Evolutionary conservation across 2,888 invertebrate genomes (phyloP).

Genomic region (Eupsilia transversa): DNA sequence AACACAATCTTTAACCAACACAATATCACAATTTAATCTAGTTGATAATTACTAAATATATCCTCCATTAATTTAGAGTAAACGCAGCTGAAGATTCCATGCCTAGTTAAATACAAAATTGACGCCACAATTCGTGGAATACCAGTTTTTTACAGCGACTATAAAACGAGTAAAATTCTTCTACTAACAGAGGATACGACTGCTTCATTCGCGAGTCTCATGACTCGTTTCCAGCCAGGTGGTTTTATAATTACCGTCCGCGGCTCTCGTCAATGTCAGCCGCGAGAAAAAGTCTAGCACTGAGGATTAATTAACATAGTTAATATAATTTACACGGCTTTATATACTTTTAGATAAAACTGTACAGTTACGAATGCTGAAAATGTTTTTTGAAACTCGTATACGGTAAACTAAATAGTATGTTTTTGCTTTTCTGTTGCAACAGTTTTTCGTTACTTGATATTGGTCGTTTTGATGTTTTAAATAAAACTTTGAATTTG

Average conservation of each 20-base stretch:
- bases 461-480: not conserved
- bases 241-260: conserved; percentile 71
- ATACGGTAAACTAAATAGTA: conserved; percentile 5
- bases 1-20: not conserved
- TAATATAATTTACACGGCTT: conserved; percentile 58
- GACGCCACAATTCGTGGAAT: conserved; percentile 37
- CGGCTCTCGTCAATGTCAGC: conserved; percentile 75
- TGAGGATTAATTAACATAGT: conserved; percentile 66
- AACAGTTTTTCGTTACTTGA: not conserved
- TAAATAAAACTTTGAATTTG: not conserved
- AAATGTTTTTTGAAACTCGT: conserved; percentile 25
- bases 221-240: conserved; percentile 70
- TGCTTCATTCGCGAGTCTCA: conserved; percentile 64
- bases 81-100: conserved; percentile 26
- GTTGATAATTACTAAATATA: not conserved
- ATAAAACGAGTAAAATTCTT: conserved; percentile 60
- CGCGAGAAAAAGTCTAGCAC: conserved; percentile 71
- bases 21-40: not conserved
- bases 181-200: conserved; percentile 63
- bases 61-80: not conserved
- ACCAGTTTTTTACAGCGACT: conserved; percentile 15
- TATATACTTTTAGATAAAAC: conserved; percentile 40
- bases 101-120: conserved; percentile 18
- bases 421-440: conserved; percentile 5
- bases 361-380: conserved; percentile 17